Percentiles rank a stretch among this genome's conserved stretches.
Conservation (phyloP, 2,888 invertebrate species). For the Chouioia cunea region DNA sequence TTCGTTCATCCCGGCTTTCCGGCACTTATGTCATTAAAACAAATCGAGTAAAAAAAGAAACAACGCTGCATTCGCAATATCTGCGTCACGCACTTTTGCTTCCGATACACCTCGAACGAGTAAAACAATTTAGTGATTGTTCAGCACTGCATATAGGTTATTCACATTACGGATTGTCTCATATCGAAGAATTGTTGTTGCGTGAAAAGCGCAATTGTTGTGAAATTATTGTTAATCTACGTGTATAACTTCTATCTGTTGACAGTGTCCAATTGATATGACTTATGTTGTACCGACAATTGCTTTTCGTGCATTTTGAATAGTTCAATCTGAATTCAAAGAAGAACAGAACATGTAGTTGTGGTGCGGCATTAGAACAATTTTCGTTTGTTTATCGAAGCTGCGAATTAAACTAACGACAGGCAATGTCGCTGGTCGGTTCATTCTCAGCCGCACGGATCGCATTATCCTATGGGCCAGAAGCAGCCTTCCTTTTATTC, state of each 20-base stretch:
- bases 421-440: constrained; percentile 58
- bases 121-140: constrained; percentile 19
- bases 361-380: neutral
- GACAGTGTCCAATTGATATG: no score
- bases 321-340: neutral
- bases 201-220: no score
- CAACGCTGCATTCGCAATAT: constrained; percentile 32
- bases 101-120: neutral
- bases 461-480: constrained; percentile 75
- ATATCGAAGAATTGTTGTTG: no score
- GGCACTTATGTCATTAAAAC: constrained; percentile 29
- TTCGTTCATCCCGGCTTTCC: constrained; percentile 25
- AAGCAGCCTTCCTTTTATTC: constrained; percentile 75
- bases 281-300: no score
- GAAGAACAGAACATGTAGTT: constrained; percentile 5
- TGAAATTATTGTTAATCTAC: no score
- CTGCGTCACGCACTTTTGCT: constrained; percentile 4
- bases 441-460: constrained; percentile 76
- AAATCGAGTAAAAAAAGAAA: constrained; percentile 16
- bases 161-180: neutral
- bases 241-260: no score
- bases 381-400: neutral
- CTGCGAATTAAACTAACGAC: neutral
- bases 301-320: neutral
- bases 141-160: constrained; percentile 19